phyloP scores from a whole-genome alignment of 2,113 vertebrate species.

The Himantopus leucocephalus region DNA sequence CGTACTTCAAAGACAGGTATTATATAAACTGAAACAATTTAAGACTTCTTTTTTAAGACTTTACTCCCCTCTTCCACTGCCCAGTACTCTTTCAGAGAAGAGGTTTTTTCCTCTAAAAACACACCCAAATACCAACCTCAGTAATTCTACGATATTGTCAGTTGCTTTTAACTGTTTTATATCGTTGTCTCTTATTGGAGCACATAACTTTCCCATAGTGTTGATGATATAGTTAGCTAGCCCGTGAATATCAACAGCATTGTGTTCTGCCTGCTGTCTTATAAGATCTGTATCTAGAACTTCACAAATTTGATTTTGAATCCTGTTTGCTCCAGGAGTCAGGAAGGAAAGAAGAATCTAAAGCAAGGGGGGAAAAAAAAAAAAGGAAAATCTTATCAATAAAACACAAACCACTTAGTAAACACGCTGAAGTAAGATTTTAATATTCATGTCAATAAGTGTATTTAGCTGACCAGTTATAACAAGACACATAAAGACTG shows the following conservation, averaged over 20 bases:
- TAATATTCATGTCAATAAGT: neutral
- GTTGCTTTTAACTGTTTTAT: conserved; percentile 84
- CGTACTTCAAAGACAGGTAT: neutral
- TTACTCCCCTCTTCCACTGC: neutral
- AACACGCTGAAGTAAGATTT: neutral
- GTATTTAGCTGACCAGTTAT: neutral
- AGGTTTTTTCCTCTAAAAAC: neutral
- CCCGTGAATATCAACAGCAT: conserved; percentile 87
- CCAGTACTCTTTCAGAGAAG: neutral
- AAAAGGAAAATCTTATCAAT: neutral
- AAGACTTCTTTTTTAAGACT: neutral
- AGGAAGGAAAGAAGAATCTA: conserved; percentile 91
- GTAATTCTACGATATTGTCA: conserved; percentile 78
- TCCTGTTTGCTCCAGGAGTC: conserved; percentile 87
- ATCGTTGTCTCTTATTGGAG: conserved; percentile 85
- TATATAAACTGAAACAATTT: neutral
- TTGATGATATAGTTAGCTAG: conserved; percentile 87
- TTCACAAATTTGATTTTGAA: conserved; percentile 90
- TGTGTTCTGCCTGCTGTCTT: conserved; percentile 88
- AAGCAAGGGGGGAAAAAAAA: neutral
- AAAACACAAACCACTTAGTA: neutral
- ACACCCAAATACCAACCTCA: conserved; percentile 71
- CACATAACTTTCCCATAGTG: conserved; percentile 91
- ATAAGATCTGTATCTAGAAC: conserved; percentile 91
- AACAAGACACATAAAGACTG: neutral